Base-by-base conservation (phyloP, 2,113 vertebrate genomes). In the Xyrauchen texanus region DNA sequence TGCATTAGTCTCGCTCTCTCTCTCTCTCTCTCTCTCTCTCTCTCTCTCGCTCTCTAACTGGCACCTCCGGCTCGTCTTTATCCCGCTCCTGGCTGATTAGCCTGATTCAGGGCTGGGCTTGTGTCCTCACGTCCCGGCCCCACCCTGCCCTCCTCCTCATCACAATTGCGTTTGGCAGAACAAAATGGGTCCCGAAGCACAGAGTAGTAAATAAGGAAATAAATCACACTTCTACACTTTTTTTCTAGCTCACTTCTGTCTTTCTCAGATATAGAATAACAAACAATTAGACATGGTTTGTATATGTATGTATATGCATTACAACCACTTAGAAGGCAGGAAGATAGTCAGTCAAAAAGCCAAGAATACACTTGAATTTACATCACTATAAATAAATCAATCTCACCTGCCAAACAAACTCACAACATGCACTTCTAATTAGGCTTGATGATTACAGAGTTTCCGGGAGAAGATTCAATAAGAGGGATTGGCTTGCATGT, bases 201-300 rank as follows among this genome's bases (percentile, higher is more conserved):
- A 16, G 81, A 77, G 87, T 87, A 86, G 16, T 71, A 52, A 85
- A 70, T 64, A 85, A 52, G 60, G 57, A 84, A 64, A 78, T 68
- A 82, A 71, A 77, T 42, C 21, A 53, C 8, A 8, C 21, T 46
- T 63, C 45, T 60, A 10, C 6, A 63, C 47, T 49, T 63, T 63
- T 60, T 45, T 11, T 13, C 13, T 15, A 55, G 52, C 52, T 9
- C 13, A 21, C 21, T 60, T 62, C 57, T 45, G 3, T 73, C n/a
- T 12, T 63, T 11, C 58, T 62, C 16, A 42, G 13, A 74, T 63
- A n/a, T 8, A 74, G 58, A 44, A 60, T 4, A 15, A 46, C 44
- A 57, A 34, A 49, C 3, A 13, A 58, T 6, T 58, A 34, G 55
- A 60, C n/a, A 8, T 74, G 72, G 0, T 49, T 63, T 73, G 46